Evolutionary conservation across 2,888 invertebrate genomes (phyloP), one percentile per base, ranked within the genome.

Genomic region (Dyspetes luteomarginatus): DNA sequence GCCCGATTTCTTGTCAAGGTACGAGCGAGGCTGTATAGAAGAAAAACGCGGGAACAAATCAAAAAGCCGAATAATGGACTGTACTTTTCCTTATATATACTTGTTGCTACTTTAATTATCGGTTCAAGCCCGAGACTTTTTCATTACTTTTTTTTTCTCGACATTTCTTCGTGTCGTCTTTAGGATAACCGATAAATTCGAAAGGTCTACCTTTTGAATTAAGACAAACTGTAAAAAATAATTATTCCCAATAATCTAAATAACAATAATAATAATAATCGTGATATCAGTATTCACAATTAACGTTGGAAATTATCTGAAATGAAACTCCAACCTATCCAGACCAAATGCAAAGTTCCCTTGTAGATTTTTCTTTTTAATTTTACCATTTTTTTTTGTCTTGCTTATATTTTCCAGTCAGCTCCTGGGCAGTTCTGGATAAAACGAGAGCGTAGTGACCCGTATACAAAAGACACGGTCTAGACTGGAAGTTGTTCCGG

Each of bases 401-500:
- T n/a, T 50, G 15, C 45, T 24, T 60, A 36, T 45, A 52, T 60
- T 43, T 48, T 36, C 41, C 55, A 58, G 52, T 68, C 56, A 77
- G 62, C 45, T 30, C n/a, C 19, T 52, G 45, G 56, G 24, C 56
- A 60, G 28, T 72, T 55, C 15, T 48, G 60, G 67, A 36, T 41
- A 43, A 41, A 67, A 60, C 56, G 73, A 62, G 73, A 22, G 58
- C 73, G 68, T 68, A 64, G 68, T 77, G 73, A 77, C 62, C 81
- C 77, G 77, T 76, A n/a, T n/a, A 81, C 72, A 77, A 81, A 81
- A 81, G 76, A 76, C 68, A 50, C 22, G 77, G 81, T 81, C 81
- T 81, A 81, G 81, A 81, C 81, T 81, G 77, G 77, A 81, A 81
- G 77, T 81, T 81, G 77, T 81, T 68, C 67, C 77, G 72, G 64